A percentile compares a stretch with the other conserved stretches of the same genome.
These are phyloP conservation scores for Erebia palarica DNA, from an alignment of 2,888 invertebrate genomes.

Conservation along the genomic window DNA sequence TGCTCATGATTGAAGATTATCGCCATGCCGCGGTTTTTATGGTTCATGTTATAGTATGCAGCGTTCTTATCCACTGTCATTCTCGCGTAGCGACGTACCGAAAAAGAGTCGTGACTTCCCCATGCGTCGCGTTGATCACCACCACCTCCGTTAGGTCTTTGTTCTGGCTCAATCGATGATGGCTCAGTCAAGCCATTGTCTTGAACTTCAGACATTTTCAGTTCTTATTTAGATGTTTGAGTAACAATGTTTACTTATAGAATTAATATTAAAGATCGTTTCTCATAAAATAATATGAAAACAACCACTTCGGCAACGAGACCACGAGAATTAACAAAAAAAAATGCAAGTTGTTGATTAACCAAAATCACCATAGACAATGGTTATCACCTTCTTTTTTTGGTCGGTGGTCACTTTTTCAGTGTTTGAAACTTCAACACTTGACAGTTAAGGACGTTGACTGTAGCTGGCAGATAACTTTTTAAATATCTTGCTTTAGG, in stretches of 20 bases:
- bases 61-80: slow-evolving; percentile 88
- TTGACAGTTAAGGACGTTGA: neutral
- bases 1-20: slow-evolving; percentile 95
- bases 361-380: neutral
- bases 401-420: too few relatives aligned
- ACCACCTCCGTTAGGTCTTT: slow-evolving; percentile 74
- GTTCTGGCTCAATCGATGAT: slow-evolving; percentile 57
- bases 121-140: slow-evolving; percentile 76
- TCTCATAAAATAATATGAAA: neutral
- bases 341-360: neutral
- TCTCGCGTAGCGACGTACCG: slow-evolving; percentile 66
- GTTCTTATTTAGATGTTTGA: neutral
- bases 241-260: neutral
- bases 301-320: slow-evolving; percentile 14
- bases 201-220: slow-evolving; percentile 62
- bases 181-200: slow-evolving; percentile 62
- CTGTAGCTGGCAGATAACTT: too few relatives aligned
- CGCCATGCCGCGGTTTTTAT: slow-evolving; percentile 90
- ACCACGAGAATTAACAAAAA: neutral
- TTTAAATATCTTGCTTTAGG: too few relatives aligned
- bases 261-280: neutral
- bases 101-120: slow-evolving; percentile 69
- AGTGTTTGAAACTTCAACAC: neutral
- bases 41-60: slow-evolving; percentile 93
- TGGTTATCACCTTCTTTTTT: too few relatives aligned